Evolutionary conservation across 2,888 invertebrate species (phyloP), one percentile per base, ranked within the genome.

Genomic region (Myopa tessellatipennis): DNA sequence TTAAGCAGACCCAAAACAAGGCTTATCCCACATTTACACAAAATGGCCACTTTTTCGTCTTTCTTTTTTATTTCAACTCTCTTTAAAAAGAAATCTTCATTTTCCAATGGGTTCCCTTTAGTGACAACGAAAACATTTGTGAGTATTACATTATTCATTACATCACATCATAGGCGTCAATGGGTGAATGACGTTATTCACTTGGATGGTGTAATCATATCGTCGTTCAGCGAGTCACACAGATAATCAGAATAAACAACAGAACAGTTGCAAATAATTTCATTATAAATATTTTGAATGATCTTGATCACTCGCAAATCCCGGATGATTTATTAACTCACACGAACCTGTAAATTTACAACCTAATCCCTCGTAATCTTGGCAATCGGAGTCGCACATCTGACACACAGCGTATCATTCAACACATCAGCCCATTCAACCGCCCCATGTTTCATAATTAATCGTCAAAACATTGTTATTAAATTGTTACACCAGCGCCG

Each of bases 381-480:
- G 45, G 38, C 58, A 75, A 78, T 71, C 71, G 14, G 63, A 67
- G 75, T 34, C 40, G 18, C 50, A 78, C 78, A 78, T 78, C 74
- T 78, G 78, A 75, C 75, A 75, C 71, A 71, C 72, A 67, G 55
- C 18, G 69, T 4, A 7, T 52, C 69, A 58, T 10, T 50, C 50
- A 50, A 14, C 50, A 14, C 50, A 10, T 50, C 50, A 50, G 26
- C 45, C 73, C 70, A 68, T 71, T 78, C 58, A 77, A 65, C 76
- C 80, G 78, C 77, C 80, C 74, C 80, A 60, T 81, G 76, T 77
- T 78, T 81, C 80, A 74, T 79, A 83, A 82, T 83, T 84, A 84
- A 84, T 84, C 82, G 77, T 73, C 77, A 77, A 69, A 75, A 78
- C 75, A 75, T 78, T 72, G 75, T 58, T 75, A 67, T 71, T 65